Evolutionary conservation across 2,888 invertebrate genomes (phyloP).

Genomic region (Odiellus spinosus): DNA sequence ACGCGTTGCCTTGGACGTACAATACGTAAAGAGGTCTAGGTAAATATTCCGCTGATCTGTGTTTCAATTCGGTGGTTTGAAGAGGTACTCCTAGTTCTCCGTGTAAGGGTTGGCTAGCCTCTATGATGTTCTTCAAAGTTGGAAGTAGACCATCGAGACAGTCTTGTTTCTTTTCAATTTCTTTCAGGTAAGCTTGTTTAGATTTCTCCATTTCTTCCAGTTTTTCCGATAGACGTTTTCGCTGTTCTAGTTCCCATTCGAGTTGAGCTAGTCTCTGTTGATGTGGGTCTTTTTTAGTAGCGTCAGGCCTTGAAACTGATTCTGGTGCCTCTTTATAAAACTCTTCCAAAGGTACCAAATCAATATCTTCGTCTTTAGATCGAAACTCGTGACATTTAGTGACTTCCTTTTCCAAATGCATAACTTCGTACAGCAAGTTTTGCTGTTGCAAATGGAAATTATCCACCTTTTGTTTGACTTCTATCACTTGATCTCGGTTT

Average conservation of each 20-base stretch:
- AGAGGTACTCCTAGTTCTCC: slow-evolving; percentile 66
- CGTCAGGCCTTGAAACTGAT: slow-evolving; percentile 46
- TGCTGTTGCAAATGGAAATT: slow-evolving; percentile 76
- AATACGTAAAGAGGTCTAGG: slow-evolving; percentile 69
- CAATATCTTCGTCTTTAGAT: slow-evolving; percentile 84
- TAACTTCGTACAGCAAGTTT: slow-evolving; percentile 82
- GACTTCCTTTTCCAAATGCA: slow-evolving; percentile 87
- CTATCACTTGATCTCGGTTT: slow-evolving; percentile 60
- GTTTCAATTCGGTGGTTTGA: slow-evolving; percentile 60
- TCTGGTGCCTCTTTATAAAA: slow-evolving; percentile 65
- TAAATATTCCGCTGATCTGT: slow-evolving; percentile 53
- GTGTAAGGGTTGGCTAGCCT: slow-evolving; percentile 74
- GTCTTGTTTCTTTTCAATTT: slow-evolving; percentile 55
- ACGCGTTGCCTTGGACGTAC: slow-evolving; percentile 63
- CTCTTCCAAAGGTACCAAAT: slow-evolving; percentile 63
- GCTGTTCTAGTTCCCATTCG: slow-evolving; percentile 78
- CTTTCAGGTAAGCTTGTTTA: slow-evolving; percentile 57
- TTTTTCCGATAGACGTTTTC: slow-evolving; percentile 61
- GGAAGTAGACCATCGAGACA: slow-evolving; percentile 67
- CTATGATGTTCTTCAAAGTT: slow-evolving; percentile 50
- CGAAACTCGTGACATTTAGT: slow-evolving; percentile 83
- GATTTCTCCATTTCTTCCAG: slow-evolving; percentile 56
- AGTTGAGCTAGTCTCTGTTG: slow-evolving; percentile 65
- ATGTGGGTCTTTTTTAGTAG: slow-evolving; percentile 54
- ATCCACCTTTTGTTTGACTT: slow-evolving; percentile 75